Evolutionary conservation across 2,888 invertebrate species (phyloP).

Genomic region (Lucinisca nassula): DNA sequence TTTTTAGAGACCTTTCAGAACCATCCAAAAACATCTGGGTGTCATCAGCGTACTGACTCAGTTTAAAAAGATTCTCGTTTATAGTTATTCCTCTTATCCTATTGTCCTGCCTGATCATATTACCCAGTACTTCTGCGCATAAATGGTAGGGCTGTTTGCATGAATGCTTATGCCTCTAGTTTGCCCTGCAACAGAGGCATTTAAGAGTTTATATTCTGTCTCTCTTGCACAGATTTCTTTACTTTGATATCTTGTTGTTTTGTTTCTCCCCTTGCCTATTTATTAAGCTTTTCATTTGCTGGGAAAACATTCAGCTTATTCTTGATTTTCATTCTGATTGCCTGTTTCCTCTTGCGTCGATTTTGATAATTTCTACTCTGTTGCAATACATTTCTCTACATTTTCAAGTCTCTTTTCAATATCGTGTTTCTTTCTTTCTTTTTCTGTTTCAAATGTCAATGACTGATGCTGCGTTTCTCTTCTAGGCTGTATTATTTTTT

Average conservation of each 20-base stretch:
- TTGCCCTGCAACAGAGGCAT: too few species aligned
- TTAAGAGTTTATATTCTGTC: neutral
- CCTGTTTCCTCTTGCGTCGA: neutral
- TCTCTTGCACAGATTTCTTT: neutral
- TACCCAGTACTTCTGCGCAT: too few species aligned
- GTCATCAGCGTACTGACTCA: neutral
- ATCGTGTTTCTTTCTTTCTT: neutral
- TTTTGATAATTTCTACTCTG: neutral
- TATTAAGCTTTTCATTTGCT: neutral
- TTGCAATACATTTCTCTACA: neutral
- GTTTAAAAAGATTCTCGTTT: neutral
- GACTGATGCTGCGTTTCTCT: neutral
- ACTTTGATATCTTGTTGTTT: too few species aligned
- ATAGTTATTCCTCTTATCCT: neutral
- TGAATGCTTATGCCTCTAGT: neutral
- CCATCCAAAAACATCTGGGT: neutral
- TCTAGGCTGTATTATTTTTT: neutral
- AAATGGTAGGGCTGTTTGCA: too few species aligned
- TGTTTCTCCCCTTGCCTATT: neutral
- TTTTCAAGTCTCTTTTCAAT: neutral
- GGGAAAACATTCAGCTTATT: neutral
- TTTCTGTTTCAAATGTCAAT: too few species aligned
- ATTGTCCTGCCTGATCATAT: neutral
- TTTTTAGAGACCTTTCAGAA: too few species aligned
- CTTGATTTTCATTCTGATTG: neutral